These are phyloP conservation scores for Chouioia cunea DNA, from an alignment of 2,888 invertebrate species.

Conservation along the genomic window DNA sequence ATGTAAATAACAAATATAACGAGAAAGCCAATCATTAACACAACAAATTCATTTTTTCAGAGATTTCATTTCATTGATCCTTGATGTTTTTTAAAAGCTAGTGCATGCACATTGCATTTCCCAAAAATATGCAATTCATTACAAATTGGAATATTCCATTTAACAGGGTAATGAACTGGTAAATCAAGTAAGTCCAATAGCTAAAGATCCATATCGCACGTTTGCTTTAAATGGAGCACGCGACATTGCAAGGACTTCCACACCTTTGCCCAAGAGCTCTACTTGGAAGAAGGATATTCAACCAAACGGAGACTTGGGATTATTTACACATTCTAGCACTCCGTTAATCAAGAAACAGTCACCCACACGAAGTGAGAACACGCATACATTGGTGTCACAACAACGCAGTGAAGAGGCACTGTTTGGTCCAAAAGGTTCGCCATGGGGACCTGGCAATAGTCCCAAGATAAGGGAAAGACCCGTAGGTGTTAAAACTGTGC, in stretches of 20 bases:
- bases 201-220: slow-evolving; percentile 23
- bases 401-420: slow-evolving; percentile 52
- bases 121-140: not conserved
- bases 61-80: too few species aligned
- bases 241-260: slow-evolving; percentile 52
- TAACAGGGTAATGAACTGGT: slow-evolving; percentile 26
- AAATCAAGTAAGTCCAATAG: slow-evolving; percentile 31
- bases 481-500: slow-evolving; percentile 58
- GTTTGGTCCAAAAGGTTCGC: slow-evolving; percentile 55
- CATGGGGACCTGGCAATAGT: slow-evolving; percentile 60
- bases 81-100: not conserved
- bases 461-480: slow-evolving; percentile 59
- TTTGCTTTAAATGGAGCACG: slow-evolving; percentile 42
- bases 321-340: slow-evolving; percentile 17
- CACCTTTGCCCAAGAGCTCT: slow-evolving; percentile 50
- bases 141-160: not conserved
- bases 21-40: too few species aligned
- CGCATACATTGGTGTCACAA: slow-evolving; percentile 30
- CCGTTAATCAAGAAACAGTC: slow-evolving; percentile 31
- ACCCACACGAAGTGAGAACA: slow-evolving; percentile 46
- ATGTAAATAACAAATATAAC: too few species aligned
- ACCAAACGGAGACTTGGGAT: slow-evolving; percentile 51
- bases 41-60: too few species aligned
- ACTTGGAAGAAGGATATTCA: slow-evolving; percentile 49
- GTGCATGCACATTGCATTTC: not conserved